Percentiles rank a stretch among this genome's conserved stretches.
Evolutionary conservation across 92 coral and sea anemone genomes (phyloP).

Genomic region (Meandrina meandrites): DNA sequence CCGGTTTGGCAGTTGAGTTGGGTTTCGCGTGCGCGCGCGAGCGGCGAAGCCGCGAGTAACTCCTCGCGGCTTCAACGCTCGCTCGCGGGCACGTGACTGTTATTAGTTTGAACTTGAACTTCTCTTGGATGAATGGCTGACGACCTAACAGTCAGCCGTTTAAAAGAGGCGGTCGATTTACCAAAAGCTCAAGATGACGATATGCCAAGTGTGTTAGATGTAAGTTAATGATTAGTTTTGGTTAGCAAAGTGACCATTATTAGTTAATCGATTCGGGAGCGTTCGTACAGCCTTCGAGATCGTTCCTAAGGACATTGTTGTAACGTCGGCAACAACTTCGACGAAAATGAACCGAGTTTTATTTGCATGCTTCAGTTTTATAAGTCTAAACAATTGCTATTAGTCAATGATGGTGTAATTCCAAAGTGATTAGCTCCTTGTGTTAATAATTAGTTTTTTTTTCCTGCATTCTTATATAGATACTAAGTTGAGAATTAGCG

Average conservation of each 20-base stretch:
- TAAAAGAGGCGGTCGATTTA: neutral
- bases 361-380: neutral
- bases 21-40: no score
- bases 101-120: no score
- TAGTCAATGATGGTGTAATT: neutral
- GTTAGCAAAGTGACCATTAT: neutral
- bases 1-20: no score
- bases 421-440: neutral
- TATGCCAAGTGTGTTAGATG: neutral
- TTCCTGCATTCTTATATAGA: neutral
- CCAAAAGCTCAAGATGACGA: neutral
- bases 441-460: neutral
- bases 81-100: no score
- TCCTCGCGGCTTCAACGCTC: no score
- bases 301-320: no score
- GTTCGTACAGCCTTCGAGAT: no score
- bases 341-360: no score
- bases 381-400: neutral
- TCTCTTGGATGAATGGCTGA: neutral
- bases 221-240: neutral
- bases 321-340: no score
- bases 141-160: neutral
- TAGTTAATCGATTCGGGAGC: no score
- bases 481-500: neutral
- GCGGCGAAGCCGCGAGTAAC: no score